phyloP scores from a whole-genome alignment of 2,797 vertebrate species.

The Columba guinea region DNA sequence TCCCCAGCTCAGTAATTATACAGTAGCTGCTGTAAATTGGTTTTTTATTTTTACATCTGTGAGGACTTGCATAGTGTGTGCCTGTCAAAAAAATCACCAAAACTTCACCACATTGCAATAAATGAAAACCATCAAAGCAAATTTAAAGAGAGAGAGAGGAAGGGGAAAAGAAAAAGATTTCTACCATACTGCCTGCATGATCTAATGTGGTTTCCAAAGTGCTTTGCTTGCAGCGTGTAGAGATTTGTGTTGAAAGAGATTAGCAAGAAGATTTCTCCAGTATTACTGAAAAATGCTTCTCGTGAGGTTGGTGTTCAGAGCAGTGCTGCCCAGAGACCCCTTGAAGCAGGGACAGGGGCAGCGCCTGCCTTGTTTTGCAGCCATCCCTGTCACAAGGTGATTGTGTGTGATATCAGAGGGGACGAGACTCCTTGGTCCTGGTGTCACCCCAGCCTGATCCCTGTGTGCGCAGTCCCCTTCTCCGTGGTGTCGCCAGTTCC shows the following conservation, averaged over 20 bases:
- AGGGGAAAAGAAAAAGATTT: neutral
- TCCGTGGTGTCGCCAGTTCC: neutral
- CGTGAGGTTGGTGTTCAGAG: fast-evolving
- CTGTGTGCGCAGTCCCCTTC: too few relatives aligned
- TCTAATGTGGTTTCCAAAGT: neutral
- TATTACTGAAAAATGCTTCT: neutral
- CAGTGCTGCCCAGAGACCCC: fast-evolving
- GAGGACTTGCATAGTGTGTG: neutral
- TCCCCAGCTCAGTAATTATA: neutral
- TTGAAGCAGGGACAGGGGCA: fast-evolving
- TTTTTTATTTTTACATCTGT: neutral
- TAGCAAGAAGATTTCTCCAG: neutral
- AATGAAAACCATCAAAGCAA: neutral
- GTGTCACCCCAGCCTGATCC: neutral
- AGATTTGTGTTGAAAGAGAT: neutral
- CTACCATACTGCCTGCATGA: neutral
- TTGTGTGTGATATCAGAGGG: neutral
- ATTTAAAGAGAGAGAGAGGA: neutral
- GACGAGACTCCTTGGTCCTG: neutral
- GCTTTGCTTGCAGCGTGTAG: neutral
- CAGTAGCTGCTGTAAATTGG: neutral
- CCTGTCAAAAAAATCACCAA: neutral
- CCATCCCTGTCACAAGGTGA: neutral
- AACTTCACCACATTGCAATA: neutral
- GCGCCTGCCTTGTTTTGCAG: neutral